phyloP scores from a whole-genome alignment of 92 coral and sea anemone species.

The Umimayanthus chanpuru region DNA sequence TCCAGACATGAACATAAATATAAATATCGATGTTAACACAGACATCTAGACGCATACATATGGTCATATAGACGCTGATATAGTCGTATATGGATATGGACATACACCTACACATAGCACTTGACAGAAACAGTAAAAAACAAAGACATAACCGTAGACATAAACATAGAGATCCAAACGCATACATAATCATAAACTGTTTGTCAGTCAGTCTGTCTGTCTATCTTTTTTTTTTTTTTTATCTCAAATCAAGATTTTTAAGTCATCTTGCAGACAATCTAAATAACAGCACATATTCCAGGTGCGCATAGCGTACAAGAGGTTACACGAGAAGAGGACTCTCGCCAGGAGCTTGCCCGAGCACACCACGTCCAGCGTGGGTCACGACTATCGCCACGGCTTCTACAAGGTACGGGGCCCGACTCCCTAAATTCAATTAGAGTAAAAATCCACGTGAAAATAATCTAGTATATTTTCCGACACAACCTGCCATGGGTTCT shows the following conservation, averaged over 20 bases:
- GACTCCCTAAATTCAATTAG: no score
- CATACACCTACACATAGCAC: background rate
- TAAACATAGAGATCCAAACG: no score
- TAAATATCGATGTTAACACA: background rate
- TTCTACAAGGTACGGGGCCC: constrained; percentile 61
- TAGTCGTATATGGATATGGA: background rate
- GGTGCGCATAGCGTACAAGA: constrained; percentile 93
- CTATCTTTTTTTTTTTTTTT: no score
- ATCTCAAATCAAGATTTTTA: no score
- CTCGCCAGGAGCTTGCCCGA: constrained; percentile 82
- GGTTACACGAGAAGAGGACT: constrained; percentile 89
- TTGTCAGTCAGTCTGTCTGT: no score
- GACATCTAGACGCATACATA: background rate
- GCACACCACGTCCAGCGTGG: constrained; percentile 77
- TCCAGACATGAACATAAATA: background rate
- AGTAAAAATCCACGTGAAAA: no score
- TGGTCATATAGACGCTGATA: background rate
- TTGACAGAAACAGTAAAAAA: no score
- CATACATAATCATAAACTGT: background rate
- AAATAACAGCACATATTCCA: background rate
- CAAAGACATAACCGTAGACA: no score
- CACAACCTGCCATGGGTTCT: no score
- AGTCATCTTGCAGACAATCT: background rate
- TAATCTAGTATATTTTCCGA: no score
- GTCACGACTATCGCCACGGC: constrained; percentile 41